Conservation (phyloP, 2,888 invertebrate species). For the Omphaloscelis lunosa region DNA sequence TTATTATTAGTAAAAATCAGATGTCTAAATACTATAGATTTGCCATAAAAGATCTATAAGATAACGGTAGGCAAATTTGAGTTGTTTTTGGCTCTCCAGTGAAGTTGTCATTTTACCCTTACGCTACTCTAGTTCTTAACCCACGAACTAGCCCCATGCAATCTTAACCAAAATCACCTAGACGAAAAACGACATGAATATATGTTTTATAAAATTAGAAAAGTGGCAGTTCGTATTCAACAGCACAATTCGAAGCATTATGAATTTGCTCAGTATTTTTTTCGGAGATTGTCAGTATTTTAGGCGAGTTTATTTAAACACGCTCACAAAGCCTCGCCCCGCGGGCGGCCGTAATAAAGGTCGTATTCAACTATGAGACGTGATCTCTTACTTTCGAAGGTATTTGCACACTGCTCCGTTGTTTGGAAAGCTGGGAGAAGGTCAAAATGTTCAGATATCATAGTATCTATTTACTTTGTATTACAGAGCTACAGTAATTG, state of each 20-base stretch:
- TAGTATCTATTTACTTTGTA: slow-evolving; percentile 20
- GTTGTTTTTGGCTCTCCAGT: no score
- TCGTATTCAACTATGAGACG: slow-evolving; percentile 64
- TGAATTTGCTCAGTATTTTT: slow-evolving; percentile 60
- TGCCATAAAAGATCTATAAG: no score
- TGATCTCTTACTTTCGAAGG: slow-evolving; percentile 63
- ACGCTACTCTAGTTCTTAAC: slow-evolving; percentile 3
- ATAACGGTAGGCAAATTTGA: no score
- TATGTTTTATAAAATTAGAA: slow-evolving; percentile 42
- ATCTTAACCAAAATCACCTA: neutral
- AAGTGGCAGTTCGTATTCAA: slow-evolving; percentile 26
- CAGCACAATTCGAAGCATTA: slow-evolving; percentile 43
- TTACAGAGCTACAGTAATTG: neutral
- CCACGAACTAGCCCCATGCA: neutral
- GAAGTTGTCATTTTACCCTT: slow-evolving; percentile 1
- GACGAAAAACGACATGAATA: neutral
- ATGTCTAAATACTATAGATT: no score
- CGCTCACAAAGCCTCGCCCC: slow-evolving; percentile 56
- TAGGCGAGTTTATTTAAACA: slow-evolving; percentile 65
- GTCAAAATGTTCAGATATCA: slow-evolving; percentile 20
- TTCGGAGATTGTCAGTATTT: slow-evolving; percentile 55
- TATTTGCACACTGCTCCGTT: slow-evolving; percentile 40
- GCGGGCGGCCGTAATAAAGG: slow-evolving; percentile 66
- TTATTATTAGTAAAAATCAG: no score
- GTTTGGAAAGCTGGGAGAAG: neutral